A percentile compares a stretch with the other conserved stretches of the same genome.
Evolutionary conservation across 2,888 invertebrate genomes (phyloP).

Genomic region (Melolontha melolontha): DNA sequence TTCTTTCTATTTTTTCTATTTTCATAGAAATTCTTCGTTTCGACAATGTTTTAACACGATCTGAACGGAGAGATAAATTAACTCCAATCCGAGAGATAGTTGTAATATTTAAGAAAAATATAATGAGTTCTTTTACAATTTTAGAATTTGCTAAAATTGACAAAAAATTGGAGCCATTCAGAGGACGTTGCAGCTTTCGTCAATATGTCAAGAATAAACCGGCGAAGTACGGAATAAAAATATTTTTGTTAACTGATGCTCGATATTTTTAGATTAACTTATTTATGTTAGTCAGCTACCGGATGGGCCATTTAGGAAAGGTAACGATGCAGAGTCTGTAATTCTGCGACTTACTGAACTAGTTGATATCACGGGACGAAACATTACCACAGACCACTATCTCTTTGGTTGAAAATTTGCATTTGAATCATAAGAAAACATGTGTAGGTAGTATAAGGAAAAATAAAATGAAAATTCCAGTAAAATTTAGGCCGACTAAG

Average conservation of each 20-base stretch:
- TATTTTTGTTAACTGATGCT: conserved; percentile 2
- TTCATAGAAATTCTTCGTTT: conserved; percentile 11
- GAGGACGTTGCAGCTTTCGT: conserved; percentile 12
- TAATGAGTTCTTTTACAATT: too few species aligned
- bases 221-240: conserved; percentile 22
- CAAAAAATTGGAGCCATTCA: conserved; percentile 23
- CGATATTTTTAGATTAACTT: background rate
- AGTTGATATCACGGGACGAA: conserved; percentile 23
- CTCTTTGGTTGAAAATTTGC: background rate
- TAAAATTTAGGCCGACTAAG: too few species aligned
- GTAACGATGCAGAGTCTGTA: conserved; percentile 5
- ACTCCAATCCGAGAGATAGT: too few species aligned
- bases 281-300: conserved; percentile 2
- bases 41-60: conserved; percentile 9
- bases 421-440: background rate
- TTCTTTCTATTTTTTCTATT: too few species aligned
- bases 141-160: conserved; percentile 13
- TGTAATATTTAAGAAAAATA: too few species aligned
- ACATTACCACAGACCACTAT: conserved; percentile 3
- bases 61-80: too few species aligned
- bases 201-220: conserved; percentile 27
- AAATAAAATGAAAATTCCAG: background rate
- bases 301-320: background rate
- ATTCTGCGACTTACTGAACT: conserved; percentile 35
- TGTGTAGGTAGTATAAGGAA: background rate